These are phyloP conservation scores for Morbakka virulenta DNA, from an alignment of 30 jellyfish, hydroid and myxozoan species.

Conservation along the genomic window DNA sequence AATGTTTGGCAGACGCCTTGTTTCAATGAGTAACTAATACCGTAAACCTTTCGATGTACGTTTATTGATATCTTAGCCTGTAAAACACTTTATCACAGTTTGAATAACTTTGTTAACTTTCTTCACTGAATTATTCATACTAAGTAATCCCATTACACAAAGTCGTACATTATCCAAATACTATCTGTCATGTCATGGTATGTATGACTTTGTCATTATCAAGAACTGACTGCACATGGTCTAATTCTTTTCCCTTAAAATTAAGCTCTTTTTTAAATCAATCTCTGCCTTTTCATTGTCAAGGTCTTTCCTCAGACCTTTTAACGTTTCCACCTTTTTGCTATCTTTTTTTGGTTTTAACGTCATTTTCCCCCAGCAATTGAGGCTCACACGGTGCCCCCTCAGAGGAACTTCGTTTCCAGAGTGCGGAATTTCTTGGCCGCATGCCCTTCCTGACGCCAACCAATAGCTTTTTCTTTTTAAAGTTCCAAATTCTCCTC, in stretches of 20 bases:
- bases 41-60: conserved; percentile 29
- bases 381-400: too few relatives aligned
- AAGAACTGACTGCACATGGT: background rate
- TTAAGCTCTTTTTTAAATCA: too few relatives aligned
- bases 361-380: too few relatives aligned
- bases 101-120: conserved; percentile 24
- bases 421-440: too few relatives aligned
- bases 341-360: too few relatives aligned
- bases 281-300: background rate
- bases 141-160: conserved; percentile 20
- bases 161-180: conserved; percentile 5
- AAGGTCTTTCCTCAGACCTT: too few relatives aligned
- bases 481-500: too few relatives aligned
- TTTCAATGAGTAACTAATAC: background rate
- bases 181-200: conserved; percentile 17
- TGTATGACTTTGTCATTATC: background rate
- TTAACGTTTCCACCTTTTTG: too few relatives aligned
- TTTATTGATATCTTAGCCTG: conserved; percentile 7
- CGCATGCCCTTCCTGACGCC: too few relatives aligned
- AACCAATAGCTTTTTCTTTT: too few relatives aligned
- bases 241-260: conserved; percentile 3
- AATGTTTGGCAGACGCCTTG: too few relatives aligned
- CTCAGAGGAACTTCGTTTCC: too few relatives aligned
- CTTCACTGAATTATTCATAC: conserved; percentile 17
- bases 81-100: background rate